Percentiles rank a stretch among this genome's conserved stretches.
These are phyloP conservation scores for Trypoxylus dichotomus DNA, from an alignment of 1,140 invertebrate species.

Conservation along the genomic window DNA sequence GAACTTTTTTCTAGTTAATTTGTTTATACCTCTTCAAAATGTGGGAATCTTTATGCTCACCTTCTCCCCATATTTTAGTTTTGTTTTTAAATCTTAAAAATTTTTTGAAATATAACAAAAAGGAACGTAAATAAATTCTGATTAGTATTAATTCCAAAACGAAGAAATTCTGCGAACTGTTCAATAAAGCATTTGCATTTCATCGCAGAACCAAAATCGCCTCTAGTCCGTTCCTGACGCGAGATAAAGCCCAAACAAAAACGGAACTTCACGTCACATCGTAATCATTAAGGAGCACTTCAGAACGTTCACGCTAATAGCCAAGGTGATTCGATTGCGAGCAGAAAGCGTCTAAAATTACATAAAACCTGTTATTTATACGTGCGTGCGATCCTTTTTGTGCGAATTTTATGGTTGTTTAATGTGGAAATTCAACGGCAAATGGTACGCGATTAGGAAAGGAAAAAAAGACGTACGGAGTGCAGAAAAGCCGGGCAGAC, in stretches of 20 bases:
- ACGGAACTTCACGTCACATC: background rate
- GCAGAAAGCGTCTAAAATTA: background rate
- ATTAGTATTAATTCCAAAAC: no score
- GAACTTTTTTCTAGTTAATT: no score
- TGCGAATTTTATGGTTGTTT: background rate
- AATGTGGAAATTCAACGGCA: background rate
- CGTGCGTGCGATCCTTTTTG: background rate
- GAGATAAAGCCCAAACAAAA: background rate
- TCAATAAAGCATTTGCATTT: no score
- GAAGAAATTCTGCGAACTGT: no score
- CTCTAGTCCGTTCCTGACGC: background rate
- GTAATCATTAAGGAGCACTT: background rate
- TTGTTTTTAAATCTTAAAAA: no score
- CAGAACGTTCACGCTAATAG: background rate
- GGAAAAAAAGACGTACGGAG: background rate
- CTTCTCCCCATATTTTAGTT: no score
- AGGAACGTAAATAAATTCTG: no score
- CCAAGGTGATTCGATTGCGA: background rate
- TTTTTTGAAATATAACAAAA: no score
- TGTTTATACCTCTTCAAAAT: no score
- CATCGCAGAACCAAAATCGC: no score
- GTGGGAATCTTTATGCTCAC: no score
- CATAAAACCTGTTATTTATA: slow-evolving; percentile 4
- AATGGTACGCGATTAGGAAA: background rate
- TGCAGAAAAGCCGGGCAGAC: background rate